phyloP scores from a whole-genome alignment of 2,888 invertebrate genomes.

The Tholera decimalis region DNA sequence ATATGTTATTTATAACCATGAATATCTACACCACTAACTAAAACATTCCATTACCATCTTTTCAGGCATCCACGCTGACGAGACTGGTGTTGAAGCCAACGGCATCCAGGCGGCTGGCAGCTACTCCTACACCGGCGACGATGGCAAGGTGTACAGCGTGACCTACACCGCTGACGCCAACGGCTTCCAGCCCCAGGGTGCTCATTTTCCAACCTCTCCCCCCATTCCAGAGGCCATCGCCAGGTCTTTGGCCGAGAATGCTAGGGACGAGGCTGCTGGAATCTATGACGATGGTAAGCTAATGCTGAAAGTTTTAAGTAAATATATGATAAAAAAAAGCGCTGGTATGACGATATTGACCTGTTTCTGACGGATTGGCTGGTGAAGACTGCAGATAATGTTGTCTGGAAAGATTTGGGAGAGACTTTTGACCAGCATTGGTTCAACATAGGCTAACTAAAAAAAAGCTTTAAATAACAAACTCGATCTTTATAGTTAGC shows the following conservation, averaged over 20 bases:
- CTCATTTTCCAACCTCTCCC: slow-evolving; percentile 91
- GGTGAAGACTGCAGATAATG: too few species aligned
- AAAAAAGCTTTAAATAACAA: too few species aligned
- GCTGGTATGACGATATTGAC: too few species aligned
- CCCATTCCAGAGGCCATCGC: slow-evolving; percentile 91
- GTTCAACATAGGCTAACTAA: too few species aligned
- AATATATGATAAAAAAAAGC: too few species aligned
- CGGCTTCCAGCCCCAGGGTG: slow-evolving; percentile 90
- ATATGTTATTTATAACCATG: too few species aligned
- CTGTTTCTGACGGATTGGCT: too few species aligned
- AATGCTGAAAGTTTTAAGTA: not conserved
- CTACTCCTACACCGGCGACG: slow-evolving; percentile 92
- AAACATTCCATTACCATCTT: not conserved
- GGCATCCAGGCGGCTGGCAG: slow-evolving; percentile 90
- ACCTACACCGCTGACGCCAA: slow-evolving; percentile 86
- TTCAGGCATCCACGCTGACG: slow-evolving; percentile 86
- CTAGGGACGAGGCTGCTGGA: slow-evolving; percentile 90
- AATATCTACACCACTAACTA: not conserved
- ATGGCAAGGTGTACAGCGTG: slow-evolving; percentile 90
- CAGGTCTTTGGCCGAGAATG: slow-evolving; percentile 87
- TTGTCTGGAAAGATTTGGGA: too few species aligned
- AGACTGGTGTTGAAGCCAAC: slow-evolving; percentile 82
- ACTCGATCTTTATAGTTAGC: too few species aligned
- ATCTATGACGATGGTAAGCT: slow-evolving; percentile 88
- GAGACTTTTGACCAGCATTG: too few species aligned